Evolutionary conservation across 2,113 vertebrate genomes (phyloP), one percentile per base, ranked within the genome.

Genomic region (Balaeniceps rex): DNA sequence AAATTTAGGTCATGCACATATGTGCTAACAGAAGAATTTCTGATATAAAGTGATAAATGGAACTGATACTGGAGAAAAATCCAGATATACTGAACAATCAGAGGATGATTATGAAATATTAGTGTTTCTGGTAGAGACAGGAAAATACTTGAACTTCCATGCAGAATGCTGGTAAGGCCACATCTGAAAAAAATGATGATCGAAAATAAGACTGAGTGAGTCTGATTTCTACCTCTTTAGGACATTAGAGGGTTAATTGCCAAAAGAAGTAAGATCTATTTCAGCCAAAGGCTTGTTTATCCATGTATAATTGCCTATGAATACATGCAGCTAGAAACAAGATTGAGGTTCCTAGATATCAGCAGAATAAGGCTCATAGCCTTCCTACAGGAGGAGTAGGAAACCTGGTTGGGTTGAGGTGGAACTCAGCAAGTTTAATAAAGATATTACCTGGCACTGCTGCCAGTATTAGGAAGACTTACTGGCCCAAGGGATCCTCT

Each of bases 1-100:
- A 96, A 87, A 74, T 87, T 82, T 69, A 77, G 93, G 92, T 93
- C 84, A 87, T 44, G 42, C 74, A 79, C 64, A 68, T 64, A 49
- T 31, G n/a, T 79, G 57, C 78, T 96, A 91, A 71, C 55, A 85
- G 71, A 93, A 79, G 61, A 76, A 79, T 80, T 95, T 94, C 77
- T 89, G 57, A 89, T 90, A 80, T 28, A 55, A 95, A 84, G 42
- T 85, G 63, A 85, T 61, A 88, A 91, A 72, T 61, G 38, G 74
- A 82, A 60, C 52, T 55, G 70, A 84, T 76, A 69, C 33, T 72
- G 63, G 75, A 74, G 34, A 82, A 85, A 85, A 95, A 80, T 29
- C 4, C 82, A 94, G 72, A 83, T 42, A n/a, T 16, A 33, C 36
- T 36, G 81, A 72, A 68, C 47, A 64, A 52, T 42, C 49, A 36